phyloP scores from a whole-genome alignment of 1,140 invertebrate species.

The Cotesia chilonis region DNA sequence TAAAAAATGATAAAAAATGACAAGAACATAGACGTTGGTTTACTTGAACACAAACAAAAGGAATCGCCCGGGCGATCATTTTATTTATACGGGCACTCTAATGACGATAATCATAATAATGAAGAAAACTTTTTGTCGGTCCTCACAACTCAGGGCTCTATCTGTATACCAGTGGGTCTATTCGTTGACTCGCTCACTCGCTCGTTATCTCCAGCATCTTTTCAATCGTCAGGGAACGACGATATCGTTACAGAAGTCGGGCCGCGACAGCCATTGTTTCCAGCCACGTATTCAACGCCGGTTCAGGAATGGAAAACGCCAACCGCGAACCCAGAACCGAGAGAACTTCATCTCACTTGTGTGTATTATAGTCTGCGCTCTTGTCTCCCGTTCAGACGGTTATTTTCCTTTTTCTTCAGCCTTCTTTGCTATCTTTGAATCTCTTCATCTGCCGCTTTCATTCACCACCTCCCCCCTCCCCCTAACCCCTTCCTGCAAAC shows the following conservation, averaged over 20 bases:
- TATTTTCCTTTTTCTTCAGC: not conserved
- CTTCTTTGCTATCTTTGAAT: conserved; percentile 46
- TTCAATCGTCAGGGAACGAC: conserved; percentile 47
- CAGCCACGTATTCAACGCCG: conserved; percentile 41
- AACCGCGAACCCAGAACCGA: conserved; percentile 6
- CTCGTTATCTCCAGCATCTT: conserved; percentile 45
- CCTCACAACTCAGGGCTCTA: conserved; percentile 40
- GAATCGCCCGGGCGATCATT: conserved; percentile 46
- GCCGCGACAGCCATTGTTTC: conserved; percentile 49
- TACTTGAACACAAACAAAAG: conserved; percentile 44
- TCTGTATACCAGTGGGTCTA: conserved; percentile 34
- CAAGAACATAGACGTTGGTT: conserved; percentile 24
- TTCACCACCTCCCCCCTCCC: conserved; percentile 13
- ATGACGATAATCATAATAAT: conserved; percentile 55
- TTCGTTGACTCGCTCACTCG: conserved; percentile 13
- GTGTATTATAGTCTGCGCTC: no score
- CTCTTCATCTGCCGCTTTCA: conserved; percentile 40
- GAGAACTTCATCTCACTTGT: conserved; percentile 13
- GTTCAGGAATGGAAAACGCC: conserved; percentile 36
- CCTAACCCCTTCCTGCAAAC: no score
- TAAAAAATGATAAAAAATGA: conserved; percentile 17
- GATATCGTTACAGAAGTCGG: conserved; percentile 51
- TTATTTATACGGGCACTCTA: conserved; percentile 52
- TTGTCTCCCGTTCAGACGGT: not conserved
- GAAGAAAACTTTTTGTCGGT: conserved; percentile 46